Conservation (phyloP, 2,113 vertebrate genomes). For the Pseudopipra pipra region DNA sequence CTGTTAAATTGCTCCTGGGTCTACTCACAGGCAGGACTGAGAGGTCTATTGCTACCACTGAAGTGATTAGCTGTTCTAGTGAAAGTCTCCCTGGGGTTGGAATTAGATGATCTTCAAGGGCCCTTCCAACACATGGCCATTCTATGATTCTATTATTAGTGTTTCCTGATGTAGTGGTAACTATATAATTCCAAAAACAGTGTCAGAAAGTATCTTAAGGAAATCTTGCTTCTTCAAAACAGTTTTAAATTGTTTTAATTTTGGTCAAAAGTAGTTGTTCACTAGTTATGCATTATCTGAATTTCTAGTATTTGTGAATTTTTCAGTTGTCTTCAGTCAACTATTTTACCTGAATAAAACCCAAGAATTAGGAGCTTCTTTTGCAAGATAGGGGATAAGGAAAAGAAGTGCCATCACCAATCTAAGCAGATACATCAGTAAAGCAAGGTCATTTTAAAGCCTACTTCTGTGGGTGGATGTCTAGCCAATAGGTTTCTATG, state of each 20-base stretch:
- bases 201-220: background rate
- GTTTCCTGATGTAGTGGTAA: background rate
- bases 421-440: background rate
- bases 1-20: background rate
- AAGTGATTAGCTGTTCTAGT: background rate
- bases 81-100: background rate
- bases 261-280: background rate
- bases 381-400: background rate
- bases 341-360: background rate
- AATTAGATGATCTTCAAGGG: background rate
- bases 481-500: background rate
- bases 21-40: background rate
- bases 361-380: background rate
- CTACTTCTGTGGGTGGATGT: background rate
- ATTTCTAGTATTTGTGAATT: background rate
- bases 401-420: background rate
- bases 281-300: background rate
- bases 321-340: background rate
- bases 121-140: background rate
- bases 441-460: background rate
- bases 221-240: background rate
- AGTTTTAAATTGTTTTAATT: background rate
- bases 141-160: background rate
- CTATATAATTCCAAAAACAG: background rate
- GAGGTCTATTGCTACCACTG: background rate